Base-by-base conservation (phyloP, 2,113 vertebrate genomes). In the Aspiorhynchus laticeps region DNA sequence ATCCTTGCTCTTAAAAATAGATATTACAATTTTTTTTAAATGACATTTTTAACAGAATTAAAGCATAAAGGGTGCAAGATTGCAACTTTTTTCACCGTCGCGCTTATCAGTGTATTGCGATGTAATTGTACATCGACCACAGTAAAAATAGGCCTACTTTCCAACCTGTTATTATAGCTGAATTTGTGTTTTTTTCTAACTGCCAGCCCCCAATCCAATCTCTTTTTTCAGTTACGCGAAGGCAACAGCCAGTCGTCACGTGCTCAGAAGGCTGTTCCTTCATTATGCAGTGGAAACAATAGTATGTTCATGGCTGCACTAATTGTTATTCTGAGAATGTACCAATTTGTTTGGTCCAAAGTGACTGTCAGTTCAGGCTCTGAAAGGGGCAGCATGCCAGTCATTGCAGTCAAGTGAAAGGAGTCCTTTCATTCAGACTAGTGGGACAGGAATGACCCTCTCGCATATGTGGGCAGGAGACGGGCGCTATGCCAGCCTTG, bases 271-370 rank as follows among this genome's bases (percentile, higher is more conserved):
- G 94, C 92, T 95, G 95, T 96, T 96, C 95, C 95, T 96, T 96
- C 95, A 95, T 96, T 94, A 94, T 94, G 93, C 94, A 93, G 93
- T 93, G 95, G 94, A 97, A 96, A 99, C 97, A 99, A 98, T 97
- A 94, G 95, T 88, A 95, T 97, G 97, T 98, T 99, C 96, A 97
- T 97, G 96, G 94, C 94, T 96, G 89, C 92, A 93, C 97, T 99
- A 97, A 98, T 99, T 98, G 98, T 98, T 96, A 99, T 99, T 99
- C 97, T 95, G 96, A 97, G 96, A 97, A 97, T 96, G 97, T 97
- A 96, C 96, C 97, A 97, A 98, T 99, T 99, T 98, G 97, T 97
- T 98, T 96, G 96, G 97, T 98, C 97, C 96, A 97, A 97, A 96
- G 95, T 97, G 98, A 96, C 96, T 96, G 96, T 97, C 97, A 95